phyloP scores from a whole-genome alignment of 1,140 invertebrate species.

The Pogonomyrmex barbatus region DNA sequence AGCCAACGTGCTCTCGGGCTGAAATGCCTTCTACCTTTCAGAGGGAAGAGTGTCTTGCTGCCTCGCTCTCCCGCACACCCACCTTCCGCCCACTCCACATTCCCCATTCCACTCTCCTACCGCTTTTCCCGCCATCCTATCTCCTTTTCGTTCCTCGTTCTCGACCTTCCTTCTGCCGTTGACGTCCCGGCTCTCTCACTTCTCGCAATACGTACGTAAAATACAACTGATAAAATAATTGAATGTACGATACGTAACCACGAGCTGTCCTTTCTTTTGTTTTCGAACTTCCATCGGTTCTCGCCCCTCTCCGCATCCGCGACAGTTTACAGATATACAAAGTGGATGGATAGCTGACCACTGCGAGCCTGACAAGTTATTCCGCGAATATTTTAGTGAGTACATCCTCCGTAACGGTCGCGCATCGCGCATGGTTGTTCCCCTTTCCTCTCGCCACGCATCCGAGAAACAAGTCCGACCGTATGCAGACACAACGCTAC shows the following conservation, averaged over 20 bases:
- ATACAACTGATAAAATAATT: conserved; percentile 73
- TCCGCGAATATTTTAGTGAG: conserved; percentile 55
- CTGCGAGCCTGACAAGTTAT: conserved; percentile 25
- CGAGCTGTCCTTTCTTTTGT: conserved; percentile 65
- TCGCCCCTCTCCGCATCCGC: background rate
- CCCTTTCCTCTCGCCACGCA: conserved; percentile 32
- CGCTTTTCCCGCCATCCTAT: conserved; percentile 57
- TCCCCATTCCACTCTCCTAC: conserved; percentile 33
- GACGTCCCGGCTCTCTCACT: conserved; percentile 45
- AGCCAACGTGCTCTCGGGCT: conserved; percentile 82
- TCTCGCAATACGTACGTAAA: conserved; percentile 51
- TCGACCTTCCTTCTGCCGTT: conserved; percentile 66
- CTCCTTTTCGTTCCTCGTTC: conserved; percentile 62
- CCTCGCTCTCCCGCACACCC: conserved; percentile 59
- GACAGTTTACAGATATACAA: conserved; percentile 19
- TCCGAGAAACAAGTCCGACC: conserved; percentile 54
- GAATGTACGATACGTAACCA: conserved; percentile 58
- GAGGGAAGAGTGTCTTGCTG: conserved; percentile 77
- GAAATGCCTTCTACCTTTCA: conserved; percentile 80
- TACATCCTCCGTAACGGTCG: conserved; percentile 53
- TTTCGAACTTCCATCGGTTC: conserved; percentile 48
- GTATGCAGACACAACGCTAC: conserved; percentile 50
- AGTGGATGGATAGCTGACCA: conserved; percentile 22
- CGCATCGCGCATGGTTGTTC: conserved; percentile 32
- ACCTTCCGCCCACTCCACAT: conserved; percentile 45